phyloP scores from a whole-genome alignment of 2,888 invertebrate genomes.

The Leucophora obtusa region DNA sequence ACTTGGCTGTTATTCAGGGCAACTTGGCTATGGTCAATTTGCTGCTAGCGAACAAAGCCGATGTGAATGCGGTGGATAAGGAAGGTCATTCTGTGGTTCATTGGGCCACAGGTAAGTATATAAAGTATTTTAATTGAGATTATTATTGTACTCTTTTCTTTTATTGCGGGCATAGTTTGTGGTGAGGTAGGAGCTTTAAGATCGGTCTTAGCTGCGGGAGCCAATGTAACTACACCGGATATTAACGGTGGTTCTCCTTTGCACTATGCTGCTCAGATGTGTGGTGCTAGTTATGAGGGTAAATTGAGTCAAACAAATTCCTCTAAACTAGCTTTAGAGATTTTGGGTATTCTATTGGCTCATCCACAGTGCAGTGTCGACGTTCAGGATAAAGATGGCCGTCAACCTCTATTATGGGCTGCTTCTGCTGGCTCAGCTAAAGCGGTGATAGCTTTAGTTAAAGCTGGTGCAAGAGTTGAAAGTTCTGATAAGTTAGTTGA shows the following conservation, averaged over 20 bases:
- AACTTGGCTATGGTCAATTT: constrained; percentile 91
- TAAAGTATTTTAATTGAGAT: neutral
- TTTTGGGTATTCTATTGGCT: constrained; percentile 88
- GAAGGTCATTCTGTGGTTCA: constrained; percentile 97
- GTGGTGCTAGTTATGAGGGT: constrained; percentile 87
- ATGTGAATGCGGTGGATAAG: constrained; percentile 93
- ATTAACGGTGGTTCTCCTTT: constrained; percentile 96
- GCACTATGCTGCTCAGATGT: constrained; percentile 99
- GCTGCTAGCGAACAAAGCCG: constrained; percentile 91
- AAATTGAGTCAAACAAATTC: constrained; percentile 75
- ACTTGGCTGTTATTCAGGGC: constrained; percentile 96
- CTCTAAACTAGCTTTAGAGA: constrained; percentile 79
- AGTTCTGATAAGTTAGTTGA: constrained; percentile 85
- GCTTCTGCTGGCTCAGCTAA: constrained; percentile 97
- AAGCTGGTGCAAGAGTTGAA: constrained; percentile 90
- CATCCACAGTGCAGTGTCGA: constrained; percentile 89
- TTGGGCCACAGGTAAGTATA: constrained; percentile 93
- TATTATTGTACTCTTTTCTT: neutral
- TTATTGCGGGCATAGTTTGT: constrained; percentile 83
- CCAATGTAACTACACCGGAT: constrained; percentile 92
- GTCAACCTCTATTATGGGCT: constrained; percentile 98
- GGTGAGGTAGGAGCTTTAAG: constrained; percentile 94
- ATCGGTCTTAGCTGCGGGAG: constrained; percentile 90
- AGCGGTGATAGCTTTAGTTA: constrained; percentile 92
- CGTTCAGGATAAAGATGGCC: constrained; percentile 93